phyloP scores from a whole-genome alignment of 2,113 vertebrate species.

The Callipepla squamata region DNA sequence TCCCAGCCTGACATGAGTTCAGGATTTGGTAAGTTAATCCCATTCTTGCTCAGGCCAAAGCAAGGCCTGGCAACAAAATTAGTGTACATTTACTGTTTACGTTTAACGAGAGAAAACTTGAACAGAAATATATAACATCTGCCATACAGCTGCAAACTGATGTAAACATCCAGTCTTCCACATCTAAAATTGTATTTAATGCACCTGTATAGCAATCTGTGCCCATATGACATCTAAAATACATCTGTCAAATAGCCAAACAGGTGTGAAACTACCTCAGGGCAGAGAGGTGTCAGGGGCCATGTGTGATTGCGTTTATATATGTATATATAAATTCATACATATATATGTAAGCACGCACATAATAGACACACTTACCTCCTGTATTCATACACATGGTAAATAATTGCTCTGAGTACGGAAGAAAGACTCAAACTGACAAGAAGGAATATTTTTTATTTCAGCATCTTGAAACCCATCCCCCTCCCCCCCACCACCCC shows the following conservation, averaged over 20 bases:
- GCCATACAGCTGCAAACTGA: background rate
- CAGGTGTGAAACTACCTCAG: background rate
- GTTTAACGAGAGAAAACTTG: background rate
- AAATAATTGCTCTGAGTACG: background rate
- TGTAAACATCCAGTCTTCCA: accelerated
- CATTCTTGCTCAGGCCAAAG: background rate
- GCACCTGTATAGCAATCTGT: background rate
- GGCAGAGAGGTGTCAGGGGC: accelerated
- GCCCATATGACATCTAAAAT: background rate
- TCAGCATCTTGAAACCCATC: constrained; percentile 43
- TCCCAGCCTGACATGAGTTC: background rate
- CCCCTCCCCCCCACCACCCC: background rate
- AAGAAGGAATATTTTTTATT: constrained; percentile 11
- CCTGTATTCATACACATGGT: accelerated
- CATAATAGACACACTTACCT: background rate
- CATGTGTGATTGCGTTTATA: accelerated
- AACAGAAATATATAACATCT: background rate
- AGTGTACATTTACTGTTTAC: background rate
- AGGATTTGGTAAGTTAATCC: accelerated
- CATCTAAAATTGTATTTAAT: background rate
- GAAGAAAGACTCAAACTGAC: background rate
- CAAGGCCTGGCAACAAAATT: background rate
- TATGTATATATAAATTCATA: no score
- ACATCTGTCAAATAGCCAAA: background rate
- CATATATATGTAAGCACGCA: accelerated